These are phyloP conservation scores for Nyctalus aviator DNA, from an alignment of 2,797 vertebrate genomes.

Conservation along the genomic window DNA sequence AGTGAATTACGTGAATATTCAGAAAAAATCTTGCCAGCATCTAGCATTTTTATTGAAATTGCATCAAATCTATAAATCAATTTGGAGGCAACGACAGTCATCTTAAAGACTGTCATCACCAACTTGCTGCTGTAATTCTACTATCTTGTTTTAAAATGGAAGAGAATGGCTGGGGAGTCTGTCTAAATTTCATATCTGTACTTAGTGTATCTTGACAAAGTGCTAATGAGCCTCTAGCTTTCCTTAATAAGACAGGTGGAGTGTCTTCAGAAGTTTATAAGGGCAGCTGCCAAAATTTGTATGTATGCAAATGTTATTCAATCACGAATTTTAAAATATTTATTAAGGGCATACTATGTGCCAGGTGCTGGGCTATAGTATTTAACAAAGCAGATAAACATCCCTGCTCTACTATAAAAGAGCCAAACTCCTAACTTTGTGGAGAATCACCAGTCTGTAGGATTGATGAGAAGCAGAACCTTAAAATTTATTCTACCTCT, in stretches of 20 bases:
- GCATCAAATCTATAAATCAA: not conserved
- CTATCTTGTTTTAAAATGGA: not conserved
- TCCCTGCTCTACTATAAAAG: not conserved
- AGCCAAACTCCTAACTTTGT: not conserved
- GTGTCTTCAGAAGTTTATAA: constrained; percentile 29
- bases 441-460: not conserved
- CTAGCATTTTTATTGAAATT: not conserved
- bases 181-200: not conserved
- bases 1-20: constrained; percentile 7
- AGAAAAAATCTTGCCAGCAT: not conserved
- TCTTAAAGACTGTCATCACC: not conserved
- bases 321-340: constrained; percentile 35
- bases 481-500: not conserved
- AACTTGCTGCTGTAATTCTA: not conserved
- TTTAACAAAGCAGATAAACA: not conserved
- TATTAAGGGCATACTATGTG: not conserved
- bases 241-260: not conserved
- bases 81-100: not conserved
- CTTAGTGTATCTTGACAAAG: not conserved
- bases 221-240: not conserved
- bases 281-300: not conserved
- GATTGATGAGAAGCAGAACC: not conserved
- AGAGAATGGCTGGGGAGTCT: not conserved
- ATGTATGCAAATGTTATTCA: not conserved
- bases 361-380: not conserved